Percentiles rank a stretch among this genome's conserved stretches.
Conservation (phyloP, 64 coral and sea anemone species). For the Astreopora myriophthalma region DNA sequence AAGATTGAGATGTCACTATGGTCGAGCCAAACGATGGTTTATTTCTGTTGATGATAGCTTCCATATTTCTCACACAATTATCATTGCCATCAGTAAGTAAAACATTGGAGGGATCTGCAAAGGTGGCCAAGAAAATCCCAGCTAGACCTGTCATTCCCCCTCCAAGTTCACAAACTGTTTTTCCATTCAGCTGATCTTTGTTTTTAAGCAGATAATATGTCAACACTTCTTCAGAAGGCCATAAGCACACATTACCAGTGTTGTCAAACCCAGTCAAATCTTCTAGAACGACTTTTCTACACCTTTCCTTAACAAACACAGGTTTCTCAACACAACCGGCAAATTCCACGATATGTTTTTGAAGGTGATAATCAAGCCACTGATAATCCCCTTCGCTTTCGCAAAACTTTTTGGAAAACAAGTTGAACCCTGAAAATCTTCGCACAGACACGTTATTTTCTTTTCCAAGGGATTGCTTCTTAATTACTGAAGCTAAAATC, state of each 20-base stretch:
- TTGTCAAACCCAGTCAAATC: slow-evolving; percentile 96
- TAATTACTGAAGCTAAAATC: slow-evolving; percentile 54
- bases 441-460: slow-evolving; percentile 33
- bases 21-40: slow-evolving; percentile 2
- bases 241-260: slow-evolving; percentile 98
- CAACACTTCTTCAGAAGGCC: slow-evolving; percentile 95
- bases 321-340: not conserved
- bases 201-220: slow-evolving; percentile 82
- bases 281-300: slow-evolving; percentile 16
- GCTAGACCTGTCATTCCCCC: slow-evolving; percentile 93
- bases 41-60: not conserved
- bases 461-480: slow-evolving; percentile 6
- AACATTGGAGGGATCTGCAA: not conserved
- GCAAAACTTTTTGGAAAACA: slow-evolving; percentile 20
- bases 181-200: slow-evolving; percentile 45
- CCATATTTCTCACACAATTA: slow-evolving; percentile 8
- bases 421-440: slow-evolving; percentile 61
- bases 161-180: slow-evolving; percentile 95
- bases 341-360: not conserved
- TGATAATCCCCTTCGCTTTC: slow-evolving; percentile 9
- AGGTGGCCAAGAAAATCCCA: slow-evolving; percentile 57
- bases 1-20: not conserved
- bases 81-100: slow-evolving; percentile 12
- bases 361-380: not conserved
- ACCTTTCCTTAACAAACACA: slow-evolving; percentile 1